A percentile compares a stretch with the other conserved stretches of the same genome.
phyloP scores from a whole-genome alignment of 1,140 invertebrate species.

The Temnothorax curvispinosus region DNA sequence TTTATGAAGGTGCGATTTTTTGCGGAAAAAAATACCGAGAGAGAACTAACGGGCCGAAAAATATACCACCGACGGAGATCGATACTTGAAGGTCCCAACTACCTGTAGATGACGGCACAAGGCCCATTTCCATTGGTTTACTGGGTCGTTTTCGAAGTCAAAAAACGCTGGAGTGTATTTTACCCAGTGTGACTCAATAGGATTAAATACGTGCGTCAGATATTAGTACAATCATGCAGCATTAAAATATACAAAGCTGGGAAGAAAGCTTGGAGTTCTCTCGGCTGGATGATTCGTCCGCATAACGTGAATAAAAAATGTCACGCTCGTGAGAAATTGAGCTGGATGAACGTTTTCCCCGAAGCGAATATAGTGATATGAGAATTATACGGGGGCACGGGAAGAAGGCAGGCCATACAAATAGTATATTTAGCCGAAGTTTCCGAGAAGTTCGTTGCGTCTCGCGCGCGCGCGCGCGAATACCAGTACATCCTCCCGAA shows the following conservation, averaged over 20 bases:
- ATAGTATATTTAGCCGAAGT: slow-evolving; percentile 44
- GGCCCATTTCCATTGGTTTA: too few relatives aligned
- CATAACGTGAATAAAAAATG: background rate
- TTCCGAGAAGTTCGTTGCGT: slow-evolving; percentile 22
- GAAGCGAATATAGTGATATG: background rate
- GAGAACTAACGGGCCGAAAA: too few relatives aligned
- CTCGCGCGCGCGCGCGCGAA: too few relatives aligned
- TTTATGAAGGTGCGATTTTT: too few relatives aligned
- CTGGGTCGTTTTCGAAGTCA: too few relatives aligned
- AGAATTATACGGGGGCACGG: background rate
- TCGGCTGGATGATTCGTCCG: background rate
- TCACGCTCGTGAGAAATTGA: background rate
- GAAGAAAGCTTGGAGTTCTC: background rate
- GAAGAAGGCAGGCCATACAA: background rate
- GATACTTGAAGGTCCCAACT: too few relatives aligned
- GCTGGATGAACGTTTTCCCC: background rate
- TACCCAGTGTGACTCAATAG: too few relatives aligned
- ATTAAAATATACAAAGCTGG: slow-evolving; percentile 13
- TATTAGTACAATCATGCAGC: background rate
- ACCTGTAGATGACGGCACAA: too few relatives aligned
- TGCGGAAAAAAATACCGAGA: too few relatives aligned
- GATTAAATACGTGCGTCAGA: background rate
- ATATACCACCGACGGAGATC: too few relatives aligned
- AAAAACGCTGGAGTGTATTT: too few relatives aligned
- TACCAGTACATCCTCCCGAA: background rate